Evolutionary conservation across 30 jellyfish, hydroid and myxozoan genomes (phyloP), one percentile per base, ranked within the genome.

Genomic region (Catostylus mosaicus): DNA sequence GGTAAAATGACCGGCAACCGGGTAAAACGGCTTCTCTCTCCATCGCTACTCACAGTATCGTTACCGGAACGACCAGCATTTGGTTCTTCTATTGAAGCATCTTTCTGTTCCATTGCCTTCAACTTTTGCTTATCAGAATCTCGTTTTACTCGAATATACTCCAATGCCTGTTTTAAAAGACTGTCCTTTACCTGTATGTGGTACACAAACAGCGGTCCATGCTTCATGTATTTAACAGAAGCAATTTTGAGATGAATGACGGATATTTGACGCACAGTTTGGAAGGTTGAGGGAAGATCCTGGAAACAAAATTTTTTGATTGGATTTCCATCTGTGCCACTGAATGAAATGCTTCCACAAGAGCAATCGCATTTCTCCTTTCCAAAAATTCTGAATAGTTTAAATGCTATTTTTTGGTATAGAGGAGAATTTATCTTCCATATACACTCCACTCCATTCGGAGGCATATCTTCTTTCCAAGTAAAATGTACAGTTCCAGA

Each of bases 1-100:
- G 96, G 88, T 27, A 67, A 30, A 32, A 76, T 66, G 19, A 77
- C 83, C 23, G 88, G 90, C 80, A 79, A 72, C 27, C 78, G 81
- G 69, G 78, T 69, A 2, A 57, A 33, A 67, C 75, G 63, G 32
- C 22, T 57, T 38, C 24, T 60, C 11, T 76, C 66, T 24, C 47
- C 68, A 1, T 45, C 0, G 68, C 47, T 68, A 45, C 77, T 59
- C 47, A 76, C 87, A 9, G 87, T 54, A 36, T 76, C 66, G 47
- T 76, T 76, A 26, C 48, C 45, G 30, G 77, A 29, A 32, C 34
- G n/a, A 0, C 71, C 48, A 0, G 34, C 27, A 2, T n/a, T 24
- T 24, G 50, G 57, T 30, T 6, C 72, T 18, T 29, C 67, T 3
- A 20, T 52, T 38, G 70, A 2, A 0, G 18, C 57, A 22, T 23